Conservation (phyloP, 2,797 vertebrate species). For the Notolepis coatsorum region DNA sequence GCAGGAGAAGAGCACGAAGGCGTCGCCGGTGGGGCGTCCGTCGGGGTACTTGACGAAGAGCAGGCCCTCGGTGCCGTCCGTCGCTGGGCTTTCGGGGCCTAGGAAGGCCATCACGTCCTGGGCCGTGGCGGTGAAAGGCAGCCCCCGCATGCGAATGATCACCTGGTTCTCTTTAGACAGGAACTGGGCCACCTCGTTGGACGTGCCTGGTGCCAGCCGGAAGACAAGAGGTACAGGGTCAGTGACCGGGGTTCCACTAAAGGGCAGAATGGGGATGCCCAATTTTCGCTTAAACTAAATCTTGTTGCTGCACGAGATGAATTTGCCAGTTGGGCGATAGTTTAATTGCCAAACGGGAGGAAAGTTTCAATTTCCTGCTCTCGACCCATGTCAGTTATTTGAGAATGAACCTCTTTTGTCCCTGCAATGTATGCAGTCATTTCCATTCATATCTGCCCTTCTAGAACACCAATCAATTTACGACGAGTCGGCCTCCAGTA, state of each 20-base stretch:
- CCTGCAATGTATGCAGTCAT: too few species aligned
- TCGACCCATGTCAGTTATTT: too few species aligned
- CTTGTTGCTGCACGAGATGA: too few species aligned
- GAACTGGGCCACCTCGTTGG: slow-evolving; percentile 96
- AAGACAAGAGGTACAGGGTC: neutral
- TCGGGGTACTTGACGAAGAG: slow-evolving; percentile 98
- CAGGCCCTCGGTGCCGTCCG: slow-evolving; percentile 90
- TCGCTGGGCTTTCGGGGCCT: slow-evolving; percentile 91
- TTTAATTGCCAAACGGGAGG: too few species aligned
- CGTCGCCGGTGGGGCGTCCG: slow-evolving; percentile 94
- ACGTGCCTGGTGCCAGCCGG: slow-evolving; percentile 83
- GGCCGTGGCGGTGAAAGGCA: slow-evolving; percentile 91
- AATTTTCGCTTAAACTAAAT: too few species aligned
- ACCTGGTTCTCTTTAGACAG: slow-evolving; percentile 97
- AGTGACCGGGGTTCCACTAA: neutral
- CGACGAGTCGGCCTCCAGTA: too few species aligned
- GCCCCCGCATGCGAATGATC: slow-evolving; percentile 93
- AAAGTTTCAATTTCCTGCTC: too few species aligned
- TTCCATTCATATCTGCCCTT: too few species aligned
- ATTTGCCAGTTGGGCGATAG: too few species aligned
- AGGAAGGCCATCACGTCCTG: slow-evolving; percentile 93
- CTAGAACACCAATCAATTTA: too few species aligned
- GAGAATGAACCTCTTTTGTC: too few species aligned
- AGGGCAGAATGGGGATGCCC: neutral
- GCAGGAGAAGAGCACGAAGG: slow-evolving; percentile 96